Base-by-base conservation (phyloP, 2,113 vertebrate genomes). In the Paracyprichromis sp. region DNA sequence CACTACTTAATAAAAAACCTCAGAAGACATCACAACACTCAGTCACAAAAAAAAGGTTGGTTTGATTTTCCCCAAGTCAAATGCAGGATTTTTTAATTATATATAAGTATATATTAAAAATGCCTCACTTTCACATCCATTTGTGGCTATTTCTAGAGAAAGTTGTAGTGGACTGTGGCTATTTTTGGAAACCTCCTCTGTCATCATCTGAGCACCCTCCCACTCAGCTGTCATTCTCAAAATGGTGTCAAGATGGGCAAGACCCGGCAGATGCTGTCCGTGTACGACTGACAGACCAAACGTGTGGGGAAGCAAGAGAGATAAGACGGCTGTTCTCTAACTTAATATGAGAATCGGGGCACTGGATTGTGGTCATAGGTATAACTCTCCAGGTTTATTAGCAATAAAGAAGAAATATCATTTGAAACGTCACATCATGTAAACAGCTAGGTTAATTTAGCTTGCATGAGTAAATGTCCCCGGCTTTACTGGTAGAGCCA, bases 201-300 rank as follows among this genome's bases (percentile, higher is more conserved):
- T 92, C 91, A 89, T 91, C 92, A 86, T 89, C 85, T 53, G 85
- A 63, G 17, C 88, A 80, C 38, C 54, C 85, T 90, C 93, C 89
- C 88, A 86, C 85, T 92, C 94, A 96, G 96, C 94, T 95, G 96
- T 94, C 92, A 59, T 86, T 80, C 88, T 87, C 63, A 40, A 92
- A 93, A 91, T 88, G 80, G 89, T 92, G 88, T 95, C 88, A 94
- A 86, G 82, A 89, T 53, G 83, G 88, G 61, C 53, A 80, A 86
- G 86, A 91, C 86, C 86, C 80, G 85, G 81, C 90, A 90, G 83
- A 93, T 81, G 83, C 59, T 86, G 80, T 56, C 80, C 63, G 7
- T 61, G 69, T 59, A 7, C 82, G 24, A 82, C 4, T 14, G 61
- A 66, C 29, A 85, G 73, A 57, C 38, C 73, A 29, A 88, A 56